phyloP scores from a whole-genome alignment of 2,113 vertebrate species.

The Actinemys pallida region DNA sequence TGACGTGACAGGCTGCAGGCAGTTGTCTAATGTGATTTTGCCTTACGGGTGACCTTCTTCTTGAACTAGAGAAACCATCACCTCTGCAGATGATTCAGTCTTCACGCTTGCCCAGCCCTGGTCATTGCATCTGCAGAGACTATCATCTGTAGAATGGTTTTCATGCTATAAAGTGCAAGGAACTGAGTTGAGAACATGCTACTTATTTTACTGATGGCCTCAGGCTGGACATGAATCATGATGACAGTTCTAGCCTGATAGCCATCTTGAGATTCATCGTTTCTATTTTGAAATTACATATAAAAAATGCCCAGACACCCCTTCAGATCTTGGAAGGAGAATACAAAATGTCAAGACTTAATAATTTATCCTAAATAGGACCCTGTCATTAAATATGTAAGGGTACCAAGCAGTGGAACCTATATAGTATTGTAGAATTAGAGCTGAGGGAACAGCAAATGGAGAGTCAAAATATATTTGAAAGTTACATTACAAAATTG shows the following conservation, averaged over 20 bases:
- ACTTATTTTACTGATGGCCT: constrained; percentile 29
- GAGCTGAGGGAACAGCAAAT: neutral
- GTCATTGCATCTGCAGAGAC: neutral
- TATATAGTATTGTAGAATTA: neutral
- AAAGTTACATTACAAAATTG: neutral
- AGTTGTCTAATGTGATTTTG: neutral
- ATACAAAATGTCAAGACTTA: neutral
- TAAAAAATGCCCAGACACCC: neutral
- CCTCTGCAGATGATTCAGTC: neutral
- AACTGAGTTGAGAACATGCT: constrained; percentile 29
- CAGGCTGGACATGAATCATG: constrained; percentile 30
- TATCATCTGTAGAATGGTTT: constrained; percentile 11
- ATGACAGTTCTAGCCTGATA: neutral
- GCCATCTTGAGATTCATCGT: constrained; percentile 1
- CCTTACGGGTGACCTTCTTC: constrained; percentile 1
- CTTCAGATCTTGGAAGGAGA: neutral
- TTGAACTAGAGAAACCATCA: neutral
- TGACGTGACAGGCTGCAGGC: neutral
- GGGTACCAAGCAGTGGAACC: too few relatives aligned
- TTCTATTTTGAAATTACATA: constrained; percentile 44
- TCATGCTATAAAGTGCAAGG: constrained; percentile 12
- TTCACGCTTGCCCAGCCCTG: constrained; percentile 3
- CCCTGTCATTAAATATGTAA: neutral
- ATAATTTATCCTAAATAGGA: neutral
- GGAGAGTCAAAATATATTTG: neutral